A percentile compares a stretch with the other conserved stretches of the same genome.
phyloP scores from a whole-genome alignment of 2,113 vertebrate species.

The Hemichromis elongatus region DNA sequence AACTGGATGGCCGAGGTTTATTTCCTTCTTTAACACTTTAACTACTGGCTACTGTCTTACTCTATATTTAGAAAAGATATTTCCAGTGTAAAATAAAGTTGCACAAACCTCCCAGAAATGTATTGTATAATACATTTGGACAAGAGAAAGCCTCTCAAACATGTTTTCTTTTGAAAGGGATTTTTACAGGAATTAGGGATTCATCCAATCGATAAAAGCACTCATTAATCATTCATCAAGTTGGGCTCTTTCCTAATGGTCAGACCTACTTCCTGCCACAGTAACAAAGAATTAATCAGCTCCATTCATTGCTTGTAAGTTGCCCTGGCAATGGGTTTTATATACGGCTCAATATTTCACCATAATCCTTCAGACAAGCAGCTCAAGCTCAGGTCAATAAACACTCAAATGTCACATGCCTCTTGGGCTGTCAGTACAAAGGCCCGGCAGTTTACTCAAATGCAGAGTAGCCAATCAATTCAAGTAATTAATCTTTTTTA shows the following conservation, averaged over 20 bases:
- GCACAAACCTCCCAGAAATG: background rate
- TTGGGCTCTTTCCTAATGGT: slow-evolving; percentile 36
- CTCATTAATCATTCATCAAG: slow-evolving; percentile 65
- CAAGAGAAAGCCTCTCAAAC: background rate
- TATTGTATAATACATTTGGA: background rate
- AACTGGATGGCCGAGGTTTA: background rate
- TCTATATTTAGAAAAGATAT: background rate
- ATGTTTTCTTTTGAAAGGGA: background rate
- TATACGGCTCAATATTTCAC: slow-evolving; percentile 10
- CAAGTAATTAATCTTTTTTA: background rate
- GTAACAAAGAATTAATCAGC: background rate
- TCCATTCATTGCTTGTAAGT: background rate
- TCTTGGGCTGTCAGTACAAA: slow-evolving; percentile 17
- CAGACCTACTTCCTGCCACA: slow-evolving; percentile 25
- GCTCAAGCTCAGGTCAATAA: slow-evolving; percentile 27
- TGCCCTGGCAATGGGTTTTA: background rate
- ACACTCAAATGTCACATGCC: slow-evolving; percentile 35
- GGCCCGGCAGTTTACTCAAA: background rate
- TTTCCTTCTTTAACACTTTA: background rate
- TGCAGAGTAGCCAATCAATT: background rate
- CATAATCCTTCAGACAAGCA: slow-evolving; percentile 24
- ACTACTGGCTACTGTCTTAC: background rate
- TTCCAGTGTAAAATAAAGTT: background rate
- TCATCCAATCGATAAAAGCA: slow-evolving; percentile 44
- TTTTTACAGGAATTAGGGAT: background rate